Evolutionary conservation across 2,113 vertebrate genomes (phyloP), one percentile per base, ranked within the genome.

Genomic region (Sander vitreus): DNA sequence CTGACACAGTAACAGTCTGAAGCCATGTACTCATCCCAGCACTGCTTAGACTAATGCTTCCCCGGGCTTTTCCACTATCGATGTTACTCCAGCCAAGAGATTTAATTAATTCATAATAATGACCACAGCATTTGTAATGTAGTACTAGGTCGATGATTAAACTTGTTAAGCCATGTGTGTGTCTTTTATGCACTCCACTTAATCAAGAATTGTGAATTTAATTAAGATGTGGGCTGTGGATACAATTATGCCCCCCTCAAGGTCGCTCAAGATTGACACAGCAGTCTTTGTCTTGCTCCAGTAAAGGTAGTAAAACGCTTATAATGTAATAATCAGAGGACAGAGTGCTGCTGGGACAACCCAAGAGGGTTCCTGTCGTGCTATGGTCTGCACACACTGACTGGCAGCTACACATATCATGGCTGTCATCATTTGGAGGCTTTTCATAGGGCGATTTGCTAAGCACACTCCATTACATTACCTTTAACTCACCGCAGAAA

Each of bases 391-490:
- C 78, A 33, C 54, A 47, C 69, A 48, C 21, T 73, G 30, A 85
- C 84, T 84, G 89, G 78, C 86, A 88, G 89, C 60, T 50, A 47
- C 69, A 69, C 80, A 60, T 39, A 84, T 80, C 76, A 53, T n/a
- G 21, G 73, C 70, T 86, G 88, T 87, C 89, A 73, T 85, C 78
- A 59, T 85, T 73, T 64, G 73, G 33, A 72, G 66, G 66, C 66
- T 79, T 43, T 43, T 36, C 13, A 66, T 51, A 12, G 70, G 73
- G 33, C 55, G 78, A 74, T 86, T 84, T 71, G 74, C 70, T 84
- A 73, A 91, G 84, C 33, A 79, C 86, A 73, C 82, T 79, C 77
- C 60, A n/a, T 84, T 85, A 87, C 84, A 72, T 80, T 54, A 67
- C 30, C 71, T 80, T 83, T 86, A 63, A 51, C 55, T 64, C 27